These are phyloP conservation scores for Sandelia bainsii DNA, from an alignment of 2,797 vertebrate species.

Conservation along the genomic window DNA sequence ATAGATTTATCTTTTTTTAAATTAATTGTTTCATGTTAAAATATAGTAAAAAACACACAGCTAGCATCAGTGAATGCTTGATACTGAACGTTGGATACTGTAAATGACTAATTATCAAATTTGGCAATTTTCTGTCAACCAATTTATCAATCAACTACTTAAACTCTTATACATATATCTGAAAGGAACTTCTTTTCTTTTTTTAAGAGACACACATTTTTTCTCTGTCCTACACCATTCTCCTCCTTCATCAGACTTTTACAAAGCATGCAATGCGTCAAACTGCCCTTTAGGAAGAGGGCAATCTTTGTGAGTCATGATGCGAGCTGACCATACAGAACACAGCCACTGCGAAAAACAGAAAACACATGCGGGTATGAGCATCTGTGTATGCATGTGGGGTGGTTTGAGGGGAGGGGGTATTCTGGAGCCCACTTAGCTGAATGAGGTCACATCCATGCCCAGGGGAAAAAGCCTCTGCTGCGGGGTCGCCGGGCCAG, in stretches of 20 bases:
- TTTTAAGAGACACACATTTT: neutral
- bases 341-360: constrained; percentile 41
- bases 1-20: neutral
- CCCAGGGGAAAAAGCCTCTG: constrained; percentile 72
- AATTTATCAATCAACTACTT: neutral
- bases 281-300: constrained; percentile 49
- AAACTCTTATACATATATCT: constrained; percentile 6
- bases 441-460: constrained; percentile 82
- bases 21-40: too few relatives aligned
- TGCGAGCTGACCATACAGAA: constrained; percentile 34
- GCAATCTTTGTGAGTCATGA: constrained; percentile 46
- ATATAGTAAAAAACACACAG: too few relatives aligned
- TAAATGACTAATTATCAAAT: neutral
- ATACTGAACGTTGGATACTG: neutral
- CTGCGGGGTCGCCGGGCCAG: constrained; percentile 69
- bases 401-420: constrained; percentile 29
- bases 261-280: constrained; percentile 33
- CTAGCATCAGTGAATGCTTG: too few relatives aligned
- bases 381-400: constrained; percentile 45
- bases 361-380: constrained; percentile 52
- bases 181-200: constrained; percentile 6
- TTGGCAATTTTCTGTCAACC: neutral
- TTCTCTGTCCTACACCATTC: neutral
- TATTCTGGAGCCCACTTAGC: constrained; percentile 56
- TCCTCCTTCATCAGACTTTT: constrained; percentile 21